Conservation (phyloP, 2,888 invertebrate genomes). For the Sepioteuthis lessoniana region DNA sequence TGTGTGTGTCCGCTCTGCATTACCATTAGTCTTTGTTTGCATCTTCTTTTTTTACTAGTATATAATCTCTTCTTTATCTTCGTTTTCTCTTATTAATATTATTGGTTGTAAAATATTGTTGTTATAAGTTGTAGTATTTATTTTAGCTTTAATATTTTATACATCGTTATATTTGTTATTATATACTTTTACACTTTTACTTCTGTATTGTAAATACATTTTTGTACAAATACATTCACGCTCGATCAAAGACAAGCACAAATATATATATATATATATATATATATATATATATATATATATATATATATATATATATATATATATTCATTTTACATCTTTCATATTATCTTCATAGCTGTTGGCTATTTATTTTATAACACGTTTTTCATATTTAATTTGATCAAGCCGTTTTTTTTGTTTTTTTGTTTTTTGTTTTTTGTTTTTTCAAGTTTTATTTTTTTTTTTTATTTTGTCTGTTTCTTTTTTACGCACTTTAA, state of each 20-base stretch:
- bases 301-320: too few species aligned
- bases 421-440: too few species aligned
- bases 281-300: neutral
- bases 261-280: neutral
- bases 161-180: neutral
- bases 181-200: neutral
- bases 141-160: neutral
- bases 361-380: neutral
- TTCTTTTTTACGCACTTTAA: neutral
- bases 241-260: neutral
- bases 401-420: neutral
- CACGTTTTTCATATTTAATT: neutral
- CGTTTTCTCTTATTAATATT: neutral
- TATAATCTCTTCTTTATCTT: neutral
- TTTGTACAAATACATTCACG: slow-evolving; percentile 24
- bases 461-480: neutral
- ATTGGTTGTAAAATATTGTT: neutral
- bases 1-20: neutral
- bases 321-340: neutral
- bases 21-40: neutral
- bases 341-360: neutral
- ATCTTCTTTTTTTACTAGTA: neutral
- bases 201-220: slow-evolving; percentile 8
- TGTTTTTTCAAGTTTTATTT: neutral
- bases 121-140: neutral